Percentiles rank a stretch among this genome's conserved stretches.
Evolutionary conservation across 2,888 invertebrate species (phyloP).

Genomic region (Thalpophila matura): DNA sequence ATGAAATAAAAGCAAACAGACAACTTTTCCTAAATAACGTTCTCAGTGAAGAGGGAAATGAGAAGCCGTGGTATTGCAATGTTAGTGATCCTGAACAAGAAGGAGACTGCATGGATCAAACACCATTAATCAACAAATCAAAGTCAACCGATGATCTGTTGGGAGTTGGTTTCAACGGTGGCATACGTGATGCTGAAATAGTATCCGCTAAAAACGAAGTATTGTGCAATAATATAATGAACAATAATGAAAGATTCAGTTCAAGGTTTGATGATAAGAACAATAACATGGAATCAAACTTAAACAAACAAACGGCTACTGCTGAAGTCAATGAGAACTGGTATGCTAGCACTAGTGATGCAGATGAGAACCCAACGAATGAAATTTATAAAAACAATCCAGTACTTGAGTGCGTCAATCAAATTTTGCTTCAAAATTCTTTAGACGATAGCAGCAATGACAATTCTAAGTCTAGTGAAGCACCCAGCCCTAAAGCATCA

Average conservation of each 20-base stretch:
- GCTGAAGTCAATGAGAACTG: conserved; percentile 93
- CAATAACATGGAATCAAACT: conserved; percentile 77
- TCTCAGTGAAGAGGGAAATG: conserved; percentile 81
- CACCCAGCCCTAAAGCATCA: conserved; percentile 86
- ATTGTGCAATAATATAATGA: conserved; percentile 81
- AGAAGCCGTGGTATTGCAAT: conserved; percentile 89
- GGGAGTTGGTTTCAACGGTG: conserved; percentile 73
- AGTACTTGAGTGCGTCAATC: conserved; percentile 96
- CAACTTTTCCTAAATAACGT: conserved; percentile 86
- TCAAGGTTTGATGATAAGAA: conserved; percentile 79
- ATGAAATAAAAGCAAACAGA: conserved; percentile 87
- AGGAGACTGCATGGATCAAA: conserved; percentile 81
- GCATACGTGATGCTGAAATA: conserved; percentile 78
- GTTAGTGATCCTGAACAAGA: conserved; percentile 89
- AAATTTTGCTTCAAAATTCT: conserved; percentile 94
- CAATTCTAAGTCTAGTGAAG: conserved; percentile 86
- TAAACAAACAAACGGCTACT: conserved; percentile 73
- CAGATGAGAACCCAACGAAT: conserved; percentile 93
- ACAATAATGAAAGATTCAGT: conserved; percentile 76
- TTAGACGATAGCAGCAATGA: conserved; percentile 91
- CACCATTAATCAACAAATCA: conserved; percentile 78
- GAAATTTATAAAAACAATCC: conserved; percentile 95
- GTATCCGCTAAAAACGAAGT: conserved; percentile 87
- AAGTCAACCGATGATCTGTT: conserved; percentile 84
- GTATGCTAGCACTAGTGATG: conserved; percentile 95